Percentiles rank a stretch among this genome's conserved stretches.
phyloP scores from a whole-genome alignment of 1,140 invertebrate genomes.

The Neotoxoptera formosana region DNA sequence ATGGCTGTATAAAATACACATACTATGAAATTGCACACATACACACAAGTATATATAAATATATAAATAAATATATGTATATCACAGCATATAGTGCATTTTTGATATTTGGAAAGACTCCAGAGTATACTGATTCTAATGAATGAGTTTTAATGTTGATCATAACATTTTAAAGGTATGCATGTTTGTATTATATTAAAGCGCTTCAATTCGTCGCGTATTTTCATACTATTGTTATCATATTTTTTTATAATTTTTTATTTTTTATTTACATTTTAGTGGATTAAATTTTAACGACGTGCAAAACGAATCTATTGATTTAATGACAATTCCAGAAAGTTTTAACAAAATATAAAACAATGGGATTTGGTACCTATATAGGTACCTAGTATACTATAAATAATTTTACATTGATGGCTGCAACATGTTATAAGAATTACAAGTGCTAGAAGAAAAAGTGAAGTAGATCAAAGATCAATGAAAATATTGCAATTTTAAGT shows the following conservation, averaged over 20 bases:
- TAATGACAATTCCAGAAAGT: not conserved
- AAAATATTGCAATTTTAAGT: not conserved
- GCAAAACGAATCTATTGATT: not conserved
- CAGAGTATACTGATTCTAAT: not conserved
- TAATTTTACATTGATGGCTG: not conserved
- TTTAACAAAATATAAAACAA: not conserved
- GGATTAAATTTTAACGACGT: not conserved
- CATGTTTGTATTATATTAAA: not conserved
- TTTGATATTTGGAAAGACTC: not conserved
- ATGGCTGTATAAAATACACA: not conserved
- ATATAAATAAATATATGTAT: not conserved
- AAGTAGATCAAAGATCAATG: not conserved
- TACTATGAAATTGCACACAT: not conserved
- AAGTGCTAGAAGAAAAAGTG: not conserved
- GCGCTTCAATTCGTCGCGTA: not conserved
- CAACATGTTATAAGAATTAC: not conserved
- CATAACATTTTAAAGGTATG: not conserved
- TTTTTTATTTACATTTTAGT: not conserved
- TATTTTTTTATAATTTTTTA: not conserved
- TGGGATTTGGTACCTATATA: not conserved
- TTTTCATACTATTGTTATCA: not conserved
- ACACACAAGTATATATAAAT: not conserved
- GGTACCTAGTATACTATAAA: no score
- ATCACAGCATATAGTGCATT: not conserved
- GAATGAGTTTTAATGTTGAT: not conserved